Base-by-base conservation (phyloP, 2,888 invertebrate species). In the Pantelozetes paolii region DNA sequence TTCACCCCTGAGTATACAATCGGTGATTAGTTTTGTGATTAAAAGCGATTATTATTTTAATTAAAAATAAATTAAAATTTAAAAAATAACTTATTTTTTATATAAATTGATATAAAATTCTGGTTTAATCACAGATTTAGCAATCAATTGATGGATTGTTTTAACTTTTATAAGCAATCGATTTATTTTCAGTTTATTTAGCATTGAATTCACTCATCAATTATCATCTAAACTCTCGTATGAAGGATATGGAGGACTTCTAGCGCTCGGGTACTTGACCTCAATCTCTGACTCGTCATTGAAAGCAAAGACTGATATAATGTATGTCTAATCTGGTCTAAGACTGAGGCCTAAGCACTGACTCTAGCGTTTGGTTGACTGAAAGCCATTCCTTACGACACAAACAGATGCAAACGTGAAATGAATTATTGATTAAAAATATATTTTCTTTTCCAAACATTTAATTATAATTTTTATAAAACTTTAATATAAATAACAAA, bases 201-300 rank as follows among this genome's bases (percentile, higher is more conserved):
- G 18, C 26, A 69, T 69, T 69, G 6, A 69, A 40, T 69, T 26
- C 18, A 11, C 15, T 69, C 42, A 69, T 69, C 69, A 69, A 69
- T 69, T 69, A 69, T 69, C 28, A 36, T 18, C 26, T 45, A 42
- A 69, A 69, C 15, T 23, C 13, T 5, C 9, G 9, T 42, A 45
- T 69, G 45, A 69, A 20, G 45, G 20, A 40, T 45, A 69, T 15
- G 11, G 28, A 40, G 64, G 2, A 18, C 28, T 57, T 15, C 20
- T 15, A 13, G 23, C 15, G 30, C 23, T 28, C 28, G 23, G 57
- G 57, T 57, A 36, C 36, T 64, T 64, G 6, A 64, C 62, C 62
- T 64, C 20, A 36, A 20, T 15, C 32, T 59, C 28, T n/a, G 20
- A 57, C 18, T 57, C 18, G 28, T 57, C 32, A 30, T 18, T 18